phyloP scores from a whole-genome alignment of 2,797 vertebrate species.

The Saxicola maurus region DNA sequence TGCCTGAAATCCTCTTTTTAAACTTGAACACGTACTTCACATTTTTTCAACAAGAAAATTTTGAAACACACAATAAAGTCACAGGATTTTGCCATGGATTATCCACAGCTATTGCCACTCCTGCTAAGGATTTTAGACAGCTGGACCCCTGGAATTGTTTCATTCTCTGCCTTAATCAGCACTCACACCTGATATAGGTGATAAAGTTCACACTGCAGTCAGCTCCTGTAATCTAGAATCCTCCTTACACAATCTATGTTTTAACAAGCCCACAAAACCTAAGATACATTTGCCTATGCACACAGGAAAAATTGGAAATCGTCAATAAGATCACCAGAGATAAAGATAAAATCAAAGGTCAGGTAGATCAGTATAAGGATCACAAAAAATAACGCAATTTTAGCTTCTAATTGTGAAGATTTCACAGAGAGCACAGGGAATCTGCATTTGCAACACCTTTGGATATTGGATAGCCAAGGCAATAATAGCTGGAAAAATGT shows the following conservation, averaged over 20 bases:
- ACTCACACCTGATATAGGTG: background rate
- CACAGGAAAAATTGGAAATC: background rate
- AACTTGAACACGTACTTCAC: background rate
- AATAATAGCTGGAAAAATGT: background rate
- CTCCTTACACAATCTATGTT: background rate
- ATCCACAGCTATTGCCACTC: background rate
- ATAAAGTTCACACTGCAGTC: background rate
- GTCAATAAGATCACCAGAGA: background rate
- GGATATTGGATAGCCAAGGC: background rate
- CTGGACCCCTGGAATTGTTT: background rate
- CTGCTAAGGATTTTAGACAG: background rate
- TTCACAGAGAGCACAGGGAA: background rate
- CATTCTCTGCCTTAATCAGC: background rate
- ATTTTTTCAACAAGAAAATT: background rate
- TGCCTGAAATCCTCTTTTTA: background rate
- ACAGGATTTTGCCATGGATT: background rate
- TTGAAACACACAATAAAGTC: background rate
- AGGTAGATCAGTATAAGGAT: background rate
- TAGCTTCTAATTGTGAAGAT: background rate
- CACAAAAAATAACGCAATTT: background rate
- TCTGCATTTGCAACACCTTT: background rate
- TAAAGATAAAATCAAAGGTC: background rate
- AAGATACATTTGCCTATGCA: background rate
- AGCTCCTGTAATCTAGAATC: background rate
- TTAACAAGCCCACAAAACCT: background rate